phyloP scores from a whole-genome alignment of 2,113 vertebrate genomes.

The Pteropus alecto region DNA sequence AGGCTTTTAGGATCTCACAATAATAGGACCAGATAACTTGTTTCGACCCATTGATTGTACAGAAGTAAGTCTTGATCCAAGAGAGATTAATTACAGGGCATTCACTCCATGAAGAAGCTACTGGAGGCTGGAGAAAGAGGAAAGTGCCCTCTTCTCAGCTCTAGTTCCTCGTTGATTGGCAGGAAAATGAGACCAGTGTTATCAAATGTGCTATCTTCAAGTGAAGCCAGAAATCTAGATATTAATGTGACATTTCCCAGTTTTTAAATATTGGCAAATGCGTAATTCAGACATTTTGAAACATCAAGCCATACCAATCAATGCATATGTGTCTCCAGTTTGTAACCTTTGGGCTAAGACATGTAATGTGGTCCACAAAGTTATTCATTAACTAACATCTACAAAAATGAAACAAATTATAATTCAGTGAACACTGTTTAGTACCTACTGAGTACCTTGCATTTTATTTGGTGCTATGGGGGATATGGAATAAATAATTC shows the following conservation, averaged over 20 bases:
- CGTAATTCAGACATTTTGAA: not conserved
- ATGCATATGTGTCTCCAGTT: not conserved
- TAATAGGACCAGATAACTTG: not conserved
- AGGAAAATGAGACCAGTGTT: not conserved
- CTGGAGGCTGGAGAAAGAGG: not conserved
- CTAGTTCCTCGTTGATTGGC: not conserved
- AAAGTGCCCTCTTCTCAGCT: not conserved
- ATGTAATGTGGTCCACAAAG: not conserved
- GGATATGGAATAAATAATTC: not conserved
- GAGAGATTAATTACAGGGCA: not conserved
- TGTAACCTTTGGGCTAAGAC: not conserved
- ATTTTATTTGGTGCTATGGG: conserved; percentile 9
- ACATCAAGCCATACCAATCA: not conserved
- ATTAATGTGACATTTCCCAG: not conserved
- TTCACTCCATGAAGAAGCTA: not conserved
- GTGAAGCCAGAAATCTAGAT: not conserved
- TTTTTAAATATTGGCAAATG: not conserved
- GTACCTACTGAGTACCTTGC: not conserved
- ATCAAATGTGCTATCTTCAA: not conserved
- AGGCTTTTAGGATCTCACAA: not conserved
- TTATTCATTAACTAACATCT: not conserved
- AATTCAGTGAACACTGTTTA: not conserved
- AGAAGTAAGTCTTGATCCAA: not conserved
- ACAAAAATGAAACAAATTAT: not conserved
- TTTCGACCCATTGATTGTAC: not conserved